phyloP scores from a whole-genome alignment of 2,797 vertebrate species.

The Sebastes minor region DNA sequence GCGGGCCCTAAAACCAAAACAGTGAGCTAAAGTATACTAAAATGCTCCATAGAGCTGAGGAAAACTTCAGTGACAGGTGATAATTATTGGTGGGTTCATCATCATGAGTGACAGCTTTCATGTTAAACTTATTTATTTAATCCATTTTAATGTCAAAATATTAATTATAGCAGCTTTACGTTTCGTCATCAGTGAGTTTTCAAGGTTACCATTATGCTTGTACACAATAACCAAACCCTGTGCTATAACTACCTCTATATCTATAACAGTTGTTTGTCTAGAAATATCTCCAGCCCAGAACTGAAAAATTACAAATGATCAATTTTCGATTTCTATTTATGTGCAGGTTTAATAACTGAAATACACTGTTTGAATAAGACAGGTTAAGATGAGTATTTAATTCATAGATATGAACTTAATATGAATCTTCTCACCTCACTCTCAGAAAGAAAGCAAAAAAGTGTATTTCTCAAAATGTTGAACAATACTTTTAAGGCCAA shows the following conservation, averaged over 20 bases:
- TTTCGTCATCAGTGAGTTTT: neutral
- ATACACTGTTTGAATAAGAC: neutral
- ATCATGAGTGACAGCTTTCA: neutral
- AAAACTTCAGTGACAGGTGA: neutral
- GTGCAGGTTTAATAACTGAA: neutral
- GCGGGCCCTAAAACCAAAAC: neutral
- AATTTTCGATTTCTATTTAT: neutral
- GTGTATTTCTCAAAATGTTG: neutral
- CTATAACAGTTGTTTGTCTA: neutral
- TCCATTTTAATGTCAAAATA: neutral
- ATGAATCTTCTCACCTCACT: neutral
- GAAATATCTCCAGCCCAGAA: neutral
- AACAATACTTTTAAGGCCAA: neutral
- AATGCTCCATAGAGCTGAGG: neutral
- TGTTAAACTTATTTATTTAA: neutral
- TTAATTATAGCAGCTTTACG: neutral
- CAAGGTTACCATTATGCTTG: neutral
- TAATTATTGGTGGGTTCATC: neutral
- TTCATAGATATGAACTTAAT: neutral
- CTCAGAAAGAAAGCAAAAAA: neutral
- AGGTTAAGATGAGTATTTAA: neutral
- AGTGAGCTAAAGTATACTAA: neutral
- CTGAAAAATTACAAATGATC: neutral
- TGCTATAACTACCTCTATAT: neutral
- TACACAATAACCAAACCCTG: neutral